phyloP scores from a whole-genome alignment of 2,113 vertebrate species.

The Notothenia coriiceps region DNA sequence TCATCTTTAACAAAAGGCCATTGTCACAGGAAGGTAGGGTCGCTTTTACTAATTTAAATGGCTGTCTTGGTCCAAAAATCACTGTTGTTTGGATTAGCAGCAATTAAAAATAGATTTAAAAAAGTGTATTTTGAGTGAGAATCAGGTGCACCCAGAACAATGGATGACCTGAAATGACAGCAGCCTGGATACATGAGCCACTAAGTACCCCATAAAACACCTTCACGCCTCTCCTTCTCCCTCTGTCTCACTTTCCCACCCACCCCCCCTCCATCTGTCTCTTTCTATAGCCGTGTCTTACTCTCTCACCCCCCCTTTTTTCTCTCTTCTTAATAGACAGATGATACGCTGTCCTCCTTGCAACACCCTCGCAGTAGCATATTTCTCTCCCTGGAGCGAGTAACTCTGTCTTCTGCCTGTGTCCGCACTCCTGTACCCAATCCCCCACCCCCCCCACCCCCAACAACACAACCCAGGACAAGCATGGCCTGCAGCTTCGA shows the following conservation, averaged over 20 bases:
- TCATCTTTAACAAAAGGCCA: constrained; percentile 50
- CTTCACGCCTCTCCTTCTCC: constrained; percentile 71
- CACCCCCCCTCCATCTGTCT: constrained; percentile 62
- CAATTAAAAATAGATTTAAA: constrained; percentile 8
- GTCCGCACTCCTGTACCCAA: constrained; percentile 60
- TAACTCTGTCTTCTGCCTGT: constrained; percentile 79
- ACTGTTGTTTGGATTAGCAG: constrained; percentile 22
- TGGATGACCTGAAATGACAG: constrained; percentile 76
- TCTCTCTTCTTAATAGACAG: constrained; percentile 63
- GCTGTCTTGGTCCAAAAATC: background rate
- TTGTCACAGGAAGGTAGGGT: constrained; percentile 22
- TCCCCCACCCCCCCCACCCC: constrained; percentile 7
- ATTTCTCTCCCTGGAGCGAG: constrained; percentile 78
- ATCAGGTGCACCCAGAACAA: constrained; percentile 56
- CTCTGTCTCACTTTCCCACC: constrained; percentile 63
- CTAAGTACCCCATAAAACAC: constrained; percentile 75
- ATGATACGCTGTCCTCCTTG: constrained; percentile 76
- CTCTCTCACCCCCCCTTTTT: constrained; percentile 34
- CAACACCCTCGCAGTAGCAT: constrained; percentile 70
- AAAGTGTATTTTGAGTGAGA: constrained; percentile 26
- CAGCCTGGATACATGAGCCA: constrained; percentile 76
- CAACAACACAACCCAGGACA: constrained; percentile 67
- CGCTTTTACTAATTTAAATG: constrained; percentile 23
- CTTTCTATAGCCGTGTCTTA: constrained; percentile 67
- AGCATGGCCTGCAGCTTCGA: constrained; percentile 76